Percentiles rank a stretch among this genome's conserved stretches.
Conservation (phyloP, 2,888 invertebrate species). For the Prionchulus punctatus region DNA sequence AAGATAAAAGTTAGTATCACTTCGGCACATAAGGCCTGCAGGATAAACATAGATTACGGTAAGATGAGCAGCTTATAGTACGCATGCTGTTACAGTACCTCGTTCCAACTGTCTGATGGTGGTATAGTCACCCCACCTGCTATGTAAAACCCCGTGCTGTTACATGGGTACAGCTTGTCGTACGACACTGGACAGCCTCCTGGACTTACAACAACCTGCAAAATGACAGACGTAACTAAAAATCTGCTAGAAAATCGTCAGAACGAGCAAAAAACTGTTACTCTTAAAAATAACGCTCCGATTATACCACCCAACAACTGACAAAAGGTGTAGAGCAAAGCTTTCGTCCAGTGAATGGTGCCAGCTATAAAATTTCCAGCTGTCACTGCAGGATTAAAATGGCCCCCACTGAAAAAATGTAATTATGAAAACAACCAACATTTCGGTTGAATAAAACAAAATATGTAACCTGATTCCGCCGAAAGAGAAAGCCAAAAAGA, state of each 20-base stretch:
- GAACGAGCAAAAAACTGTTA: too few relatives aligned
- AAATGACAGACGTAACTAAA: too few relatives aligned
- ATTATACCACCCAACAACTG: constrained; percentile 34
- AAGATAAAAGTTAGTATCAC: constrained; percentile 28
- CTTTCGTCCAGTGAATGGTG: constrained; percentile 22
- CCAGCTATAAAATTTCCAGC: constrained; percentile 28
- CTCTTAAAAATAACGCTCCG: constrained; percentile 27
- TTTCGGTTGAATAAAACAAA: neutral
- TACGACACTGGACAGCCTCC: too few relatives aligned
- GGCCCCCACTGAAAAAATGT: constrained; percentile 33
- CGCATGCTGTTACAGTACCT: too few relatives aligned
- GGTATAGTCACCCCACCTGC: too few relatives aligned
- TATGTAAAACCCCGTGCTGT: too few relatives aligned
- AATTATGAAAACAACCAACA: too few relatives aligned
- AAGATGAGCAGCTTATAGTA: too few relatives aligned
- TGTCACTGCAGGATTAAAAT: constrained; percentile 38
- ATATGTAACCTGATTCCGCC: constrained; percentile 22
- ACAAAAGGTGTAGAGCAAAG: constrained; percentile 26
- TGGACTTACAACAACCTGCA: too few relatives aligned
- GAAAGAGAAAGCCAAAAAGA: constrained; percentile 19
- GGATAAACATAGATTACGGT: too few relatives aligned
- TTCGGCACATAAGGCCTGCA: constrained; percentile 22
- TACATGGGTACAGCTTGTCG: neutral
- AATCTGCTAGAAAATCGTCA: neutral
- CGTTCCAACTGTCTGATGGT: too few relatives aligned